These are phyloP conservation scores for Poecilus cupreus DNA, from an alignment of 2,888 invertebrate species.

Conservation along the genomic window DNA sequence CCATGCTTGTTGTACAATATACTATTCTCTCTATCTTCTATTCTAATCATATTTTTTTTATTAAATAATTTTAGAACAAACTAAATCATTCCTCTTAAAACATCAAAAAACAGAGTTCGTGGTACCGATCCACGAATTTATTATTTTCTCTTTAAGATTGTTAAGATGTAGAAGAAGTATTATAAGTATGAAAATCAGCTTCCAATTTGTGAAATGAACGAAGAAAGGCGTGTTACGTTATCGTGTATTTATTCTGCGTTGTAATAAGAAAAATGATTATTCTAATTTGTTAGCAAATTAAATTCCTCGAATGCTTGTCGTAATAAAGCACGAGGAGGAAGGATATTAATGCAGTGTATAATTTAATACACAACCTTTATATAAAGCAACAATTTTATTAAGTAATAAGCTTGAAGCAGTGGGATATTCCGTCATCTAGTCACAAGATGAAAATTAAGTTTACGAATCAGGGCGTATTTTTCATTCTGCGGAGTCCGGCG, in stretches of 20 bases:
- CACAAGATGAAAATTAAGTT: constrained; percentile 21
- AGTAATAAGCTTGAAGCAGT: constrained; percentile 13
- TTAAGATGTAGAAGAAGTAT: no score
- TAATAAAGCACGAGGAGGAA: background rate
- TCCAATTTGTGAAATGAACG: no score
- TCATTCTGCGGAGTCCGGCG: constrained; percentile 33
- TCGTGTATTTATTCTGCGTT: background rate
- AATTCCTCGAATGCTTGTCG: background rate
- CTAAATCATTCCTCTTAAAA: no score
- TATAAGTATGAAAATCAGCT: no score
- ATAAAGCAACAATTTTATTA: constrained; percentile 40
- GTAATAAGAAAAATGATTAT: constrained; percentile 13
- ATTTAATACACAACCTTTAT: constrained; percentile 48
- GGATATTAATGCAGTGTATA: constrained; percentile 27
- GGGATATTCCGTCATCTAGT: background rate
- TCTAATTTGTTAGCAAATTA: background rate
- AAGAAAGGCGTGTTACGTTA: no score
- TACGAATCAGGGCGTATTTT: constrained; percentile 39
- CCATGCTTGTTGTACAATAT: no score
- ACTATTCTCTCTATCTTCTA: no score
- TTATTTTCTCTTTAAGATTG: no score
- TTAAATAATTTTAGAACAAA: no score
- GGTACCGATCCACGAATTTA: no score
- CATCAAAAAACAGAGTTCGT: no score
- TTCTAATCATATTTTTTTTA: no score